These are phyloP conservation scores for Spinus pinus DNA, from an alignment of 2,797 vertebrate species.

Conservation along the genomic window DNA sequence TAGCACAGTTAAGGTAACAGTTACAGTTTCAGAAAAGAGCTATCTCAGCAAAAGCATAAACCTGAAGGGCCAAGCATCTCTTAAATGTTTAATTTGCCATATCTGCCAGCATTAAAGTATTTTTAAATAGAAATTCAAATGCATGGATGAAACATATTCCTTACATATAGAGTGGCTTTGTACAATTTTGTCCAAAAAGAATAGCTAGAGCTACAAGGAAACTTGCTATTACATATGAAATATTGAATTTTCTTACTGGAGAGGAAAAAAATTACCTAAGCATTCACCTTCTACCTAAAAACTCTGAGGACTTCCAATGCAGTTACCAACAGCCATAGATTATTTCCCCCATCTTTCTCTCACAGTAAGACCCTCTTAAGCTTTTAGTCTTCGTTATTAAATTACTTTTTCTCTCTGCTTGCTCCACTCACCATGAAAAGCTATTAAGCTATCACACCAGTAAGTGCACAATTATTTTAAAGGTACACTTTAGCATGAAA, in stretches of 20 bases:
- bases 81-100: not conserved
- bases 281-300: not conserved
- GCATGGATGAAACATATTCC: not conserved
- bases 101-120: not conserved
- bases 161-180: not conserved
- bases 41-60: slow-evolving; percentile 11
- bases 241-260: not conserved
- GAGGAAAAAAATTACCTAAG: not conserved
- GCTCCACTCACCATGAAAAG: slow-evolving; percentile 11
- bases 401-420: not conserved
- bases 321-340: not conserved
- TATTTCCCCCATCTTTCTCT: not conserved
- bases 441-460: slow-evolving; percentile 33
- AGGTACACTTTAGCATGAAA: slow-evolving; percentile 34
- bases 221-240: not conserved
- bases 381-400: not conserved
- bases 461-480: slow-evolving; percentile 1
- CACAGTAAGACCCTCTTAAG: not conserved
- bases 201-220: not conserved
- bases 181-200: not conserved
- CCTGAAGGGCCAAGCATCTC: not conserved
- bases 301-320: not conserved
- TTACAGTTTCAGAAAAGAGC: not conserved
- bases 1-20: not conserved
- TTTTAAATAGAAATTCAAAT: not conserved